Evolutionary conservation across 2,888 invertebrate species (phyloP), one percentile per base, ranked within the genome.

Genomic region (Aphodius sticticus): DNA sequence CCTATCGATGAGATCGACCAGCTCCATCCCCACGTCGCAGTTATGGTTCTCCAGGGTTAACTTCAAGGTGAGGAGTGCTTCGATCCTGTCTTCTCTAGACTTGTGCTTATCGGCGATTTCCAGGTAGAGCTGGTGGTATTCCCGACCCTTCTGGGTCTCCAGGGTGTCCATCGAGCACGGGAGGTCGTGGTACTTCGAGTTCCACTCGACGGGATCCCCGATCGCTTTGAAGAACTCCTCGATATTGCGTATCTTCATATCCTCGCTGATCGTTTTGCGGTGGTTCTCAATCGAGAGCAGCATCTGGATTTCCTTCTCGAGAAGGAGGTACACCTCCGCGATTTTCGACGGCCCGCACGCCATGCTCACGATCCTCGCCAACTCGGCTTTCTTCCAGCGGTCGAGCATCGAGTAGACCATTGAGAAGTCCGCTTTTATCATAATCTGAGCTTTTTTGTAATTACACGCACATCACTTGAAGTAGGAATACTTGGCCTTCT

Each of bases 111-210:
- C 90, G 76, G 90, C 90, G 83, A 97, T 91, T 78, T 93, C 91
- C 84, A 93, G 92, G 87, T 96, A 96, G 15, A 96, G 90, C 83
- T 93, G 93, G 79, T 93, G 93, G 74, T 96, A 91, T 85, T 95
- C 94, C 77, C 93, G 92, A 15, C 96, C 96, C 84, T 94, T 93
- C 86, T 96, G 95, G 16, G 94, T 95, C 87, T 94, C 95, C 77
- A 95, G 87, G 0, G 96, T 95, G 84, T 97, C 95, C 94, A 97
- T 94, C 82, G 94, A 92, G 16, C 96, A 92, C 69, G 92, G 87
- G 81, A 90, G 83, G 84, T 90, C 89, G 85, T 95, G 94, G 74
- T 84, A 85, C 9, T 84, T 82, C 76, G 94, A 94, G 81, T 92
- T 92, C 95, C 96, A 96, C 79, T 93, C 92, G 70, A 95, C 91